Evolutionary conservation across 2,888 invertebrate species (phyloP).

Genomic region (Pristionchus maxplancki): DNA sequence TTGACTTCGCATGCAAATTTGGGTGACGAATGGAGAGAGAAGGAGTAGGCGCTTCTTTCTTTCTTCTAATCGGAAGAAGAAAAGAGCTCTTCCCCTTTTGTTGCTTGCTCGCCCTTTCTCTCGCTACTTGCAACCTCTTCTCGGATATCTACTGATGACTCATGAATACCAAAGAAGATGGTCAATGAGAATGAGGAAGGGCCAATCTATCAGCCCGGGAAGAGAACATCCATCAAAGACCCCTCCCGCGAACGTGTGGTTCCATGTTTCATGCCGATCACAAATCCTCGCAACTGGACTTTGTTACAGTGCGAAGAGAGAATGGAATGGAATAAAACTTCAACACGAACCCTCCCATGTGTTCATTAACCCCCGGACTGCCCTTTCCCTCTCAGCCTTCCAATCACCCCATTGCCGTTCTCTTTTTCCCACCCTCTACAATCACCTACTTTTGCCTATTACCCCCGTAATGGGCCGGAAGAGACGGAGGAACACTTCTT

Average conservation of each 20-base stretch:
- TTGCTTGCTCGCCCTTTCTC: not conserved
- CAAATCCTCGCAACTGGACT: not conserved
- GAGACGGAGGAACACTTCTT: not conserved
- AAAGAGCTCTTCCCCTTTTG: not conserved
- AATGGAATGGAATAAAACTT: too few species aligned
- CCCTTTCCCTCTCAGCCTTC: not conserved
- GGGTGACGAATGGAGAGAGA: conserved; percentile 26
- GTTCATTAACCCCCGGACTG: not conserved
- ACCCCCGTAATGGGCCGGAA: conserved; percentile 32
- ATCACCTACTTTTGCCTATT: conserved; percentile 36
- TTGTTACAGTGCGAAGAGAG: too few species aligned
- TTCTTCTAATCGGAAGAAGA: not conserved
- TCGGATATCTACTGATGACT: conserved; percentile 35
- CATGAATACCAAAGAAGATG: conserved; percentile 28
- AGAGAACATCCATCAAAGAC: conserved; percentile 23
- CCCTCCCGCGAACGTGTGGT: not conserved
- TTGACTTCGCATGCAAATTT: conserved; percentile 40
- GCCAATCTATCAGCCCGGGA: not conserved
- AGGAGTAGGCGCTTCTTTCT: not conserved
- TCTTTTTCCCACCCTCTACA: conserved; percentile 1
- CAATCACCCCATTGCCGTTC: too few species aligned
- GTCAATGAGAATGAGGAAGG: conserved; percentile 9
- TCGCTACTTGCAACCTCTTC: conserved; percentile 3
- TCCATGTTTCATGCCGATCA: not conserved
- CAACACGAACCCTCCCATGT: not conserved